Evolutionary conservation across 2,797 vertebrate genomes (phyloP).

Genomic region (Sparidentex hasta): DNA sequence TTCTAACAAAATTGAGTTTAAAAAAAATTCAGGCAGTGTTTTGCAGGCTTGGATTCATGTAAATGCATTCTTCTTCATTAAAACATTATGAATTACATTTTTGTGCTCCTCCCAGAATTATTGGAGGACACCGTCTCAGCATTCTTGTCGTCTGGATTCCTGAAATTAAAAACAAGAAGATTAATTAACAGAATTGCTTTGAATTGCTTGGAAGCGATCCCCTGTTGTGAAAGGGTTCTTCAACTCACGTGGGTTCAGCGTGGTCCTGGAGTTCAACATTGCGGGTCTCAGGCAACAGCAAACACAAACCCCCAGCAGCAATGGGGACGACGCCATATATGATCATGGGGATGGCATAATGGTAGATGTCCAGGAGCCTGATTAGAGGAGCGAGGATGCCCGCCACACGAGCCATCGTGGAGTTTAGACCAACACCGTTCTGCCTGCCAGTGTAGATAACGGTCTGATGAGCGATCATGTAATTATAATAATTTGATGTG

Average conservation of each 20-base stretch:
- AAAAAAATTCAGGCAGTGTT: not conserved
- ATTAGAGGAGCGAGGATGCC: constrained; percentile 90
- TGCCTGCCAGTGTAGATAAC: constrained; percentile 80
- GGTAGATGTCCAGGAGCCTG: constrained; percentile 84
- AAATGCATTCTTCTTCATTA: too few relatives aligned
- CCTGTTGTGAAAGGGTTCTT: not conserved
- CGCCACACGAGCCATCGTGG: constrained; percentile 82
- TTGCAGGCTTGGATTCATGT: too few relatives aligned
- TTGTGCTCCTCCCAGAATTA: constrained; percentile 50
- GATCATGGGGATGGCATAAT: constrained; percentile 85
- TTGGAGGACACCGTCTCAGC: constrained; percentile 34
- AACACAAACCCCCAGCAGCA: constrained; percentile 77
- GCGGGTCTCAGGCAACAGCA: constrained; percentile 89
- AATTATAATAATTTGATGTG: not conserved
- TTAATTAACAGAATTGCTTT: not conserved
- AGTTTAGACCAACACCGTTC: constrained; percentile 88
- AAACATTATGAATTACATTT: constrained; percentile 54
- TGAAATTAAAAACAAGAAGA: constrained; percentile 57
- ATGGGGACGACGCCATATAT: constrained; percentile 85
- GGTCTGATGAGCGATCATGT: not conserved
- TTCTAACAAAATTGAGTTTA: not conserved
- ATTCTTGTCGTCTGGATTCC: constrained; percentile 48
- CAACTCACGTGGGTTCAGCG: constrained; percentile 66
- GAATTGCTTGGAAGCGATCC: rapidly evolving
- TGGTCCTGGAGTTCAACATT: constrained; percentile 85